Conservation (phyloP, 2,888 invertebrate genomes). For the Scelioninae gen. 1 region DNA sequence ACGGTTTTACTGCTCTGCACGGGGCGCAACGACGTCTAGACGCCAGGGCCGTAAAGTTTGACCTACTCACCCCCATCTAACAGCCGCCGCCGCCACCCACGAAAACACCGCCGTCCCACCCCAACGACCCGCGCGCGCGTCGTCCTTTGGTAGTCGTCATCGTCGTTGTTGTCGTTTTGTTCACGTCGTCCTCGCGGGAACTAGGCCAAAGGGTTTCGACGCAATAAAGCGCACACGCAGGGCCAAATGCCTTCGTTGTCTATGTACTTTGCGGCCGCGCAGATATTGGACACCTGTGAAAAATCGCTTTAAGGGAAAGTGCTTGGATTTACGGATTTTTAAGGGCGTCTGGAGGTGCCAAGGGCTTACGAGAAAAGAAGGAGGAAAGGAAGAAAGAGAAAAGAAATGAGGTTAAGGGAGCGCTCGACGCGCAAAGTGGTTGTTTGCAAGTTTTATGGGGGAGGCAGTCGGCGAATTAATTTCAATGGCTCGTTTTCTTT, state of each 20-base stretch:
- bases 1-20: constrained; percentile 84
- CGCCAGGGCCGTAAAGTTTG: constrained; percentile 84
- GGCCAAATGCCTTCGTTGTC: constrained; percentile 46
- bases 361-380: no score
- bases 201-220: constrained; percentile 64
- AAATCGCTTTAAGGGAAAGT: constrained; percentile 60
- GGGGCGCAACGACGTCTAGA: constrained; percentile 84
- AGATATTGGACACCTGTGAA: constrained; percentile 62
- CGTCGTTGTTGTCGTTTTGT: no score
- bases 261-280: constrained; percentile 35
- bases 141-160: no score
- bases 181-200: constrained; percentile 44
- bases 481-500: no score
- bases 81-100: constrained; percentile 39
- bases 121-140: no score
- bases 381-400: no score
- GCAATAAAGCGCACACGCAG: constrained; percentile 56
- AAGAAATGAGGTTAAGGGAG: constrained; percentile 27
- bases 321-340: constrained; percentile 48
- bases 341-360: neutral
- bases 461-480: constrained; percentile 23
- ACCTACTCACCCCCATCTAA: constrained; percentile 83
- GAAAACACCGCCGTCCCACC: constrained; percentile 39
- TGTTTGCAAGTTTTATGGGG: constrained; percentile 24
- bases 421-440: constrained; percentile 23